Evolutionary conservation across 2,113 vertebrate genomes (phyloP), one percentile per base, ranked within the genome.

Genomic region (Neodon shergylaensis): DNA sequence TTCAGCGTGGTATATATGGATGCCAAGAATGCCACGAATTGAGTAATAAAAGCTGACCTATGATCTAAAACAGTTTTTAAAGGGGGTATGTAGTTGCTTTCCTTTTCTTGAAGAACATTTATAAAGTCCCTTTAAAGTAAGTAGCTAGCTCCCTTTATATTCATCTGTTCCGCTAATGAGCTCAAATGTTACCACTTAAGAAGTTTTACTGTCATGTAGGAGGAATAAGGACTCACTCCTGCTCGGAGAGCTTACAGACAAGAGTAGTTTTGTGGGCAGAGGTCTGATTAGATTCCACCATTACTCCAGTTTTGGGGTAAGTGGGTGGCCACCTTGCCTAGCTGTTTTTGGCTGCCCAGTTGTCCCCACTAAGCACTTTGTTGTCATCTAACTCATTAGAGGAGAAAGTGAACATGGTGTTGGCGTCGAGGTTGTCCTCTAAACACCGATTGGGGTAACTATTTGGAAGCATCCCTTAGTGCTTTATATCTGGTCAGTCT

Each of bases 401-500:
- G 36, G 54, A 74, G 70, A 58, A 86, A 24, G 74, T 22, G 31
- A 31, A 31, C 26, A 44, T 19, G 33, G 5, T 13, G 0, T n/a
- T 47, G 42, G 11, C 90, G 1, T 65, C 22, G 11, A 13, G 54
- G 16, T 33, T 54, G 42, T 68, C 4, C 10, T 22, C 33, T 1
- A 1, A 44, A 16, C 36, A 7, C 44, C 61, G 22, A 21, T 54
- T 1, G 0, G 1, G 28, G 3, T 66, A 33, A 42, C 74, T 10
- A 0, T 1, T 28, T 4, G 0, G 13, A 49, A 12, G 28, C 1
- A 65, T 49, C 1, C 22, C 26, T 0, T 8, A 0, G 31, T 24
- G 19, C 4, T 36, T 19, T 73, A 22, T 9, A 10, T 49, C 42
- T 11, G 88, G 65, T 54, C 47, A 19, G 24, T 3, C 77, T 21